Evolutionary conservation across 2,113 vertebrate genomes (phyloP), one percentile per base, ranked within the genome.

Genomic region (Triplophysa rosa): DNA sequence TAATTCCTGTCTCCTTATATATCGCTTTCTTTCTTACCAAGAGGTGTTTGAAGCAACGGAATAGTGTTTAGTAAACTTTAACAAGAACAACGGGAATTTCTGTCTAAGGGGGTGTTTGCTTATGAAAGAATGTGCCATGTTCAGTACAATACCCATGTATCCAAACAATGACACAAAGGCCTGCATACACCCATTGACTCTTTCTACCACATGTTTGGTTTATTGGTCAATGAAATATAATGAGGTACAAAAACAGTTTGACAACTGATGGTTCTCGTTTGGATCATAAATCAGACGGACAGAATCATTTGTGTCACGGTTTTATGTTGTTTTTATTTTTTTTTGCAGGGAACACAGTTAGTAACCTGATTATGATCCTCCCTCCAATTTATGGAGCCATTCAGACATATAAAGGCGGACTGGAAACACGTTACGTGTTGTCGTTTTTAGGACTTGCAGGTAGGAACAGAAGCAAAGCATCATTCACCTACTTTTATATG

Each of bases 351-450:
- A 99, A 99, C 92, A 99, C 98, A 62, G 94, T 99, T 90, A 99
- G 97, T 90, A 99, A 99, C 91, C 93, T 99, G 93, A 96, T 99
- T 85, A 98, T 99, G 95, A 98, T 99, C 88, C 90, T 99, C 86
- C 97, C 97, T 93, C 97, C 98, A 59, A 87, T 98, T 77, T 98
- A 92, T 74, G 98, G 97, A 83, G 96, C 95, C 80, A 89, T 98
- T 84, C 96, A 96, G 87, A 95, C 95, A 12, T 89, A 90, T 82
- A 94, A 88, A 84, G 93, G 95, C 24, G 94, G 96, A 84, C 94
- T 97, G 29, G 98, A 99, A 88, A 94, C 94, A 67, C 94, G 97
- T 1, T 99, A 99, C 83, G 84, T 94, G 87, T 95, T 93, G 87
- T 95, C 97, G 8, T 99, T 96, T 89, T 90, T 99, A 33, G 96